Percentiles rank a stretch among this genome's conserved stretches.
phyloP scores from a whole-genome alignment of 2,113 vertebrate species.

The Oreochromis niloticus region DNA sequence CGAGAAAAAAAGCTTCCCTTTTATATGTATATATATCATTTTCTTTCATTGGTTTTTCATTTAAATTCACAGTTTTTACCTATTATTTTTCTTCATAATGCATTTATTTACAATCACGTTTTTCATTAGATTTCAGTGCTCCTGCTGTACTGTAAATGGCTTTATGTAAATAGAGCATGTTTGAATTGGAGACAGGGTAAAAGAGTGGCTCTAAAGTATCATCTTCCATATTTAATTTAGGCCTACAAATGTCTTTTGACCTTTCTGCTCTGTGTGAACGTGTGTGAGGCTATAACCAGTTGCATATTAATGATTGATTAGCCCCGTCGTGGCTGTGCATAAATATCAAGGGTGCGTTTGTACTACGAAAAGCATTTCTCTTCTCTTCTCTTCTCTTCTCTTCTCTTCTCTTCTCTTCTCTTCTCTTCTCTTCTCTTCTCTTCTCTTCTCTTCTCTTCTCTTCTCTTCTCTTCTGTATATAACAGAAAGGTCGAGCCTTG shows the following conservation, averaged over 20 bases:
- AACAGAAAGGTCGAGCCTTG: neutral
- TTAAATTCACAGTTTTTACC: neutral
- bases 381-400: neutral
- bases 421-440: too few relatives aligned
- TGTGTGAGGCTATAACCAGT: slow-evolving; percentile 12
- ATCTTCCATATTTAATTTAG: slow-evolving; percentile 29
- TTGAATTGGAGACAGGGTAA: neutral
- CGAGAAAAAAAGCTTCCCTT: neutral
- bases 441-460: neutral
- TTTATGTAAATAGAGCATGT: neutral
- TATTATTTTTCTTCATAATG: neutral
- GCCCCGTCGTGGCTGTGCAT: slow-evolving; percentile 42
- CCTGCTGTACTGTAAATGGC: neutral
- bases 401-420: neutral
- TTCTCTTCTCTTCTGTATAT: neutral
- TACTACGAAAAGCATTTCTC: neutral
- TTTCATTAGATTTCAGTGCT: neutral
- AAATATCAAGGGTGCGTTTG: slow-evolving; percentile 33
- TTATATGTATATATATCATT: neutral
- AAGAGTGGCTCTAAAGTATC: slow-evolving; percentile 3
- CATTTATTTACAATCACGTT: neutral
- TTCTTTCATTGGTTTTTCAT: neutral
- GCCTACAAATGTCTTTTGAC: slow-evolving; percentile 47
- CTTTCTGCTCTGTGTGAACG: slow-evolving; percentile 27
- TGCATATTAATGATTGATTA: slow-evolving; percentile 67